Percentiles rank a stretch among this genome's conserved stretches.
These are phyloP conservation scores for Siniperca chuatsi DNA, from an alignment of 2,113 vertebrate genomes.

Conservation along the genomic window DNA sequence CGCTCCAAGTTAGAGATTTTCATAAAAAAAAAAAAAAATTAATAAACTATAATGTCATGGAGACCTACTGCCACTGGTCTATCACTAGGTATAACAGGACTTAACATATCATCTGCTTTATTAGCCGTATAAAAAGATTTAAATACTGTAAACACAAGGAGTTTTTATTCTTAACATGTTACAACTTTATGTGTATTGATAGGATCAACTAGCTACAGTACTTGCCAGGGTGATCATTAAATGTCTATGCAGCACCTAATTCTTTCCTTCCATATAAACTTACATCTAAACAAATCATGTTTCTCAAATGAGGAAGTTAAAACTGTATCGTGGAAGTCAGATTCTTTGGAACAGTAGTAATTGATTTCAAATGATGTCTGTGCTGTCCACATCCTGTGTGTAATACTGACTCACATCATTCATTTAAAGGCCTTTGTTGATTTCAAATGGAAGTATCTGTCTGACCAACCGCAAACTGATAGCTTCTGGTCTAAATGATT, in stretches of 20 bases:
- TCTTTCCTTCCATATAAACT: not conserved
- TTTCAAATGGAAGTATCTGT: not conserved
- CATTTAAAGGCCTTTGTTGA: not conserved
- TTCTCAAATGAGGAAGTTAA: not conserved
- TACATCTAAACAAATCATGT: no score
- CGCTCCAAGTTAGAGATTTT: not conserved
- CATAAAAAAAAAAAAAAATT: not conserved
- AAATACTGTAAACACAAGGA: not conserved
- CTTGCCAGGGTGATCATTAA: not conserved
- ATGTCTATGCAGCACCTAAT: not conserved
- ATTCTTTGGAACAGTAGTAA: not conserved
- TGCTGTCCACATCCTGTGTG: conserved; percentile 30
- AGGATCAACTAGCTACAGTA: not conserved
- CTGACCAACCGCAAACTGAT: not conserved
- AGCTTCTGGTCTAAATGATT: not conserved
- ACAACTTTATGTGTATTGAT: not conserved
- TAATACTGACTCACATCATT: conserved; percentile 23
- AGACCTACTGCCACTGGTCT: not conserved
- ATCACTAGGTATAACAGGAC: not conserved
- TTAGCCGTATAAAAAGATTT: not conserved
- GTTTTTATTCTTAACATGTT: not conserved
- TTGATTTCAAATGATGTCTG: not conserved
- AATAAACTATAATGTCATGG: not conserved
- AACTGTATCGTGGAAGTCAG: not conserved
- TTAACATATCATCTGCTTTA: not conserved